A percentile compares a stretch with the other conserved stretches of the same genome.
phyloP scores from a whole-genome alignment of 2,797 vertebrate species.

The Champsocephalus esox region DNA sequence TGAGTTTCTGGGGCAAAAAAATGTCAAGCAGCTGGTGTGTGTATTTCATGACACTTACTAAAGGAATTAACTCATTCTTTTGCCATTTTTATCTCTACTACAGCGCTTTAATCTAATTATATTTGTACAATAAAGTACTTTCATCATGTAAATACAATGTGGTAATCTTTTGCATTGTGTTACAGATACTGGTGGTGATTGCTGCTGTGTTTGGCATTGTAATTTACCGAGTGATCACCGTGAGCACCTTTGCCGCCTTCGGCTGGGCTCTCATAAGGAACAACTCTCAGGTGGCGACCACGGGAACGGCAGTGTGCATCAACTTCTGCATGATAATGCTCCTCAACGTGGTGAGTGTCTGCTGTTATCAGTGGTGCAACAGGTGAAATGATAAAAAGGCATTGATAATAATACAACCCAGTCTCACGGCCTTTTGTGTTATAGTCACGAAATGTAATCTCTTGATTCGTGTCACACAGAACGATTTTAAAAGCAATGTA shows the following conservation, averaged over 20 bases:
- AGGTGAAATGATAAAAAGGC: not conserved
- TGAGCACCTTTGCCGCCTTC: conserved; percentile 95
- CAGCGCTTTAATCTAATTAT: no score
- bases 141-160: not conserved
- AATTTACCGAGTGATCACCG: conserved; percentile 95
- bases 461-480: no score
- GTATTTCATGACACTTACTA: not conserved
- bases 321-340: conserved; percentile 97
- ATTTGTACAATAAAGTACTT: not conserved
- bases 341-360: conserved; percentile 91
- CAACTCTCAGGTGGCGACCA: conserved; percentile 96
- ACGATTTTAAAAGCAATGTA: no score
- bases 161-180: not conserved
- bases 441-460: no score
- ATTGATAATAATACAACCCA: not conserved
- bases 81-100: not conserved
- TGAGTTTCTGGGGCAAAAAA: conserved; percentile 58
- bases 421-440: no score
- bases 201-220: conserved; percentile 95
- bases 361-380: no score
- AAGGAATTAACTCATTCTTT: not conserved
- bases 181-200: conserved; percentile 94
- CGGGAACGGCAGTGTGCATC: conserved; percentile 94
- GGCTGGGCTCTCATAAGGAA: conserved; percentile 96
- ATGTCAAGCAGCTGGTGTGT: not conserved